These are phyloP conservation scores for Serranus cabrilla DNA, from an alignment of 2,797 vertebrate genomes.

Conservation along the genomic window DNA sequence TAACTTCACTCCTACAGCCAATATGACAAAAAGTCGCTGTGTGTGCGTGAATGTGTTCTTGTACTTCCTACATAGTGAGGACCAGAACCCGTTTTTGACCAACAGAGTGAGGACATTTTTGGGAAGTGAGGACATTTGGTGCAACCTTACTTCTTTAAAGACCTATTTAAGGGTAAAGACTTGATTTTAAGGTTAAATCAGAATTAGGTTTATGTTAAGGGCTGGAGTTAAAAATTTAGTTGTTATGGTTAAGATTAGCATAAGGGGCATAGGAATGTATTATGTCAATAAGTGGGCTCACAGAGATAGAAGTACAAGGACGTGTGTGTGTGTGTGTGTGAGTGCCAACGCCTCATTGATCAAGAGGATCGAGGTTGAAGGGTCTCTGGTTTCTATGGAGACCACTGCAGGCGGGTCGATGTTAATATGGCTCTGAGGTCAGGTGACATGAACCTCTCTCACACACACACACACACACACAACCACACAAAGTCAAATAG, in stretches of 20 bases:
- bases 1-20: slow-evolving; percentile 7
- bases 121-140: too few species aligned
- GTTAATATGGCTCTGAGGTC: slow-evolving; percentile 25
- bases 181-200: too few species aligned
- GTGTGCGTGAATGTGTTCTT: slow-evolving; percentile 3
- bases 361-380: slow-evolving; percentile 19
- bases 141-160: too few species aligned
- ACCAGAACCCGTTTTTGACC: too few species aligned
- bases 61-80: not conserved
- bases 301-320: too few species aligned
- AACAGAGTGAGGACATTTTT: too few species aligned
- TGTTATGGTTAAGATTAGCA: too few species aligned
- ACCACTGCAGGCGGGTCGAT: slow-evolving; percentile 32
- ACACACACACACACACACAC: not conserved
- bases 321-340: slow-evolving; percentile 1
- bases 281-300: too few species aligned
- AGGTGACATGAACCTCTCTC: slow-evolving; percentile 2
- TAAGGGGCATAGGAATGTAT: too few species aligned
- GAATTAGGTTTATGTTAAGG: too few species aligned
- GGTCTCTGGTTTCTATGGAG: slow-evolving; percentile 41
- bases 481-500: slow-evolving; percentile 7
- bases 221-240: too few species aligned
- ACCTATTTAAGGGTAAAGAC: too few species aligned
- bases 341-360: slow-evolving; percentile 17
- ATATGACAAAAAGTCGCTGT: slow-evolving; percentile 23